Base-by-base conservation (phyloP, 2,888 invertebrate species). In the Drosophila leonis region DNA sequence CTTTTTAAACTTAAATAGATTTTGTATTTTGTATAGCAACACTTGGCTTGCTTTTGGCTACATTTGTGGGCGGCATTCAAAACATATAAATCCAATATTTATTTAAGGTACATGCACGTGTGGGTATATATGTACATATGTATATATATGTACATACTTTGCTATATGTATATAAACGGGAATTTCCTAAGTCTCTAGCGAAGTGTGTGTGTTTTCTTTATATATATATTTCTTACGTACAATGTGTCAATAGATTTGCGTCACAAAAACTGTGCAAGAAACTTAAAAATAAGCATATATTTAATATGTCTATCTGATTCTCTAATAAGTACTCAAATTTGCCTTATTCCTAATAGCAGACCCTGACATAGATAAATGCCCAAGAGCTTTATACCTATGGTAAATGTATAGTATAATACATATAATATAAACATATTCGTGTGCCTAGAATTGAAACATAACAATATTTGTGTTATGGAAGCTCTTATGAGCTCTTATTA, bases 211-310 rank as follows among this genome's bases (percentile, higher is more conserved):
- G 18, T 20, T 31, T 49, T 18, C 61, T 63, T 66, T 72, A 74
- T 80, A 57, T 63, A 33, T 24, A 24, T 24, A 59, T 73, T 70
- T 68, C 31, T 48, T 39, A 67, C 42, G 63, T 55, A 20, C 48
- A 15, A 59, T 64, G 33, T 76, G 68, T 74, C 81, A 77, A 79
- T 12, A 51, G 61, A 75, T 70, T 59, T 82, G 82, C 80, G 82
- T 75, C 72, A 79, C 52, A n/a, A n/a, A n/a, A n/a, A n/a, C n/a
- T n/a, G n/a, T n/a, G n/a, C n/a, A 41, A 29, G 18, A 65, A 48
- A 12, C 31, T 46, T 54, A 71, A 39, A 51, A 29, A 41, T n/a
- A 54, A 39, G 4, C 27, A 44, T 46, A 71, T 54, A 41, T 20
- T 62, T 51, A n/a, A 39, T 48, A 33, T 27, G 13, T 46, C 20